Base-by-base conservation (phyloP, 2,888 invertebrate genomes). In the Creontiades dilutus region DNA sequence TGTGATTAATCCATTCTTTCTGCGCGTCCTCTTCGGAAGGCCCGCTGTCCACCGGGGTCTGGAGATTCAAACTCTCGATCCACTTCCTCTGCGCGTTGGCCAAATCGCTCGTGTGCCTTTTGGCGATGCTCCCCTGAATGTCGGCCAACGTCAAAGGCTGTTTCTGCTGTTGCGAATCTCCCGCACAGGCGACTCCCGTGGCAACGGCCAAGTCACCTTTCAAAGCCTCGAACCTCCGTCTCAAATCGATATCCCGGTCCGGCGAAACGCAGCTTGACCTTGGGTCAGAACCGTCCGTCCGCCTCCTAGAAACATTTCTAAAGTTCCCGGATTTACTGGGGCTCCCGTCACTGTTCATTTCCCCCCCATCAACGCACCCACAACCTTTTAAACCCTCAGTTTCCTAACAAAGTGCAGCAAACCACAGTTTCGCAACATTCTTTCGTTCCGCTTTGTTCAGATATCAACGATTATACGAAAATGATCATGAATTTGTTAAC, bases 61-160 rank as follows among this genome's bases (percentile, higher is more conserved):
- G 86, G 19, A 55, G 47, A 28, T 46, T 89, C 68, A 68, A 19
- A 48, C 57, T 90, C 27, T 90, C 90, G 48, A 90, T 90, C 90
- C 90, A 90, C 55, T 86, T 85, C 55, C 78, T 52, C 61, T 90
- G 90, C 52, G 89, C 89, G 89, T 82, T 82, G 11, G 81, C 82
- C 81, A 89, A 23, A n/a, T 89, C 82, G 52, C n/a, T 78, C 28
- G 76, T 78, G 37, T 88, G 88, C 75, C 55, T 82, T 52, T 82
- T 82, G 82, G 82, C 88, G 46, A 88, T 88, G 78, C 78, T 76
- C 13, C 88, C 88, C 55, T 88, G 88, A 16, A 88, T 88, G 48
- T 88, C 78, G 55, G 88, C 88, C 28, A 88, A 37, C 2, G 88
- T 78, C 88, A 88, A 55, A 37, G 88, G 88, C 28, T 48, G 27